Percentiles rank a stretch among this genome's conserved stretches.
Evolutionary conservation across 2,797 vertebrate species (phyloP).

Genomic region (Eurystomus glaucurus): DNA sequence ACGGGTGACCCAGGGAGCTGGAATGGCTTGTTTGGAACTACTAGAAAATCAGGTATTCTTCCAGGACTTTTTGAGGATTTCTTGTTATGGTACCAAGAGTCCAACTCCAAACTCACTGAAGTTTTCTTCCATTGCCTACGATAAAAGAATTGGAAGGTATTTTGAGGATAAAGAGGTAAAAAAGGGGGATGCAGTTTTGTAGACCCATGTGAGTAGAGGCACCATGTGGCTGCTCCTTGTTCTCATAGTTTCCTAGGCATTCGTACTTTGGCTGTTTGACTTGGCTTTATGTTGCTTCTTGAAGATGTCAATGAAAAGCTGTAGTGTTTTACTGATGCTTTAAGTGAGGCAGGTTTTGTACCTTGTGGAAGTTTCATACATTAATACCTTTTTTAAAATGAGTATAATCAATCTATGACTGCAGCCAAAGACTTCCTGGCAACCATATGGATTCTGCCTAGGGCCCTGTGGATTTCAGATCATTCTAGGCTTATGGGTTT

Average conservation of each 20-base stretch:
- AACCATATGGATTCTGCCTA: slow-evolving; percentile 39
- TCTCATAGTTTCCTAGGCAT: not conserved
- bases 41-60: not conserved
- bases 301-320: slow-evolving; percentile 20
- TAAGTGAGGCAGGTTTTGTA: slow-evolving; percentile 3
- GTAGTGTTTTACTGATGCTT: slow-evolving; percentile 13
- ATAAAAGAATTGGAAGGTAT: not conserved
- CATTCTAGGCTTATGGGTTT: slow-evolving; percentile 22
- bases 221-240: fast-evolving
- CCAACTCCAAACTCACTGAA: fast-evolving
- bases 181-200: not conserved
- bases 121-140: not conserved
- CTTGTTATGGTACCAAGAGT: not conserved
- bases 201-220: not conserved
- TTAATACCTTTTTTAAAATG: slow-evolving; percentile 28
- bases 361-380: slow-evolving; percentile 20
- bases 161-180: not conserved
- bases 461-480: slow-evolving; percentile 13
- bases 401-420: slow-evolving; percentile 50
- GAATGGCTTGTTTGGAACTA: not conserved
- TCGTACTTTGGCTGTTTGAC: not conserved
- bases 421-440: slow-evolving; percentile 25
- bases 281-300: not conserved
- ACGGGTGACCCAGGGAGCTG: not conserved
- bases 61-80: not conserved